Evolutionary conservation across 2,113 vertebrate genomes (phyloP).

Genomic region (Terrapene triunguis): DNA sequence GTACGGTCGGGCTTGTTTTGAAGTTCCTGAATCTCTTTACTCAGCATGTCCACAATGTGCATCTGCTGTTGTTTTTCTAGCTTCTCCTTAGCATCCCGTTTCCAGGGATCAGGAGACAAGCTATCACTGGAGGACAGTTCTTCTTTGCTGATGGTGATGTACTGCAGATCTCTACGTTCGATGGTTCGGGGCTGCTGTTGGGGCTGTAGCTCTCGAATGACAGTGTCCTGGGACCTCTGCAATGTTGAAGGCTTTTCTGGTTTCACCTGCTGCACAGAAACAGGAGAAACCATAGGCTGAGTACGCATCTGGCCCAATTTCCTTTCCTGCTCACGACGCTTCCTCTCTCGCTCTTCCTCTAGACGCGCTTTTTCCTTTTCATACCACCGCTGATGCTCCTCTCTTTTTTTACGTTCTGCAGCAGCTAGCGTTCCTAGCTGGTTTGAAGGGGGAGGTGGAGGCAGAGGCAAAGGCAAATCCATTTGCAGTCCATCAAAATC

Average conservation of each 20-base stretch:
- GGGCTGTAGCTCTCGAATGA: conserved; percentile 95
- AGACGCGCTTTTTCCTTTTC: conserved; percentile 98
- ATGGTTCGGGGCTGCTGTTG: conserved; percentile 98
- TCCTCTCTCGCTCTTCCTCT: conserved; percentile 96
- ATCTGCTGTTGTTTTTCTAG: conserved; percentile 99
- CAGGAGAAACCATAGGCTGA: conserved; percentile 66
- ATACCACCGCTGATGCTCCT: conserved; percentile 98
- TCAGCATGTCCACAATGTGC: conserved; percentile 96
- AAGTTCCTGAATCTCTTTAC: conserved; percentile 96
- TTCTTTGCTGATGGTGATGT: conserved; percentile 95
- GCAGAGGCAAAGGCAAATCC: conserved; percentile 84
- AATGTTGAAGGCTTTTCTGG: conserved; percentile 87
- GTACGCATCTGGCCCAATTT: conserved; percentile 93
- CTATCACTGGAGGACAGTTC: conserved; percentile 92
- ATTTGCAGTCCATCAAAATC: conserved; percentile 78
- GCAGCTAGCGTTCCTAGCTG: conserved; percentile 75
- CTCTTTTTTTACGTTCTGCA: conserved; percentile 92
- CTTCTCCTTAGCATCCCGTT: conserved; percentile 95
- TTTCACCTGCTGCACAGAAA: conserved; percentile 66
- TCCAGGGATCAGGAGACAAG: conserved; percentile 97
- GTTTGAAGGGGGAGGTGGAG: conserved; percentile 80
- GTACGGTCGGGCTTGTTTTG: conserved; percentile 92
- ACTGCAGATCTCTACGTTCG: conserved; percentile 94
- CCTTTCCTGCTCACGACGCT: conserved; percentile 94
- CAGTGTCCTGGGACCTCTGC: conserved; percentile 89